Base-by-base conservation (phyloP, 2,888 invertebrate genomes). In the Monopis laevigella region DNA sequence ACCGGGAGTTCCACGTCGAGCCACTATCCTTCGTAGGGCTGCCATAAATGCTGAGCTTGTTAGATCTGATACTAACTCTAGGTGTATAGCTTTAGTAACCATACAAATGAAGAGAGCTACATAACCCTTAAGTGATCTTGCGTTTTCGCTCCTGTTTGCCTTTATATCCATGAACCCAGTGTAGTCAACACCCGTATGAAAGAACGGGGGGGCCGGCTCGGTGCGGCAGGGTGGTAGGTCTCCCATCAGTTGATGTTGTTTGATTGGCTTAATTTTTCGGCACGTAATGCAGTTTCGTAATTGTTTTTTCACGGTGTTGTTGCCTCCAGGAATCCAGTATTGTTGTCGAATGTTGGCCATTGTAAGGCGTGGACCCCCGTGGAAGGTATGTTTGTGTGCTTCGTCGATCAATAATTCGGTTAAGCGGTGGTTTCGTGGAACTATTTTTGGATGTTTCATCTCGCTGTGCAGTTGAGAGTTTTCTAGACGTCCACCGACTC, bases 61-160 rank as follows among this genome's bases (percentile, higher is more conserved):
- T 1, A 56, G 38, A 21, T 56, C 55, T 1, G 50, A 52, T 0
- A 54, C 56, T 1, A 54, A 27, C 36, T 55, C 56, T 7, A 58
- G 14, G 21, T 55, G 54, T 5, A 56, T 43, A 6, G 51, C 52
- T 34, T 53, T 54, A 6, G 51, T 53, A 1, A 41, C 48, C 51
- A 47, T 32, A 12, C 47, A 51, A 7, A 48, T 28, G 16, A 48
- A 56, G 0, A 55, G 46, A 1, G 48, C 49, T 1, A 53, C 43
- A 40, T 53, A 52, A n/a, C 49, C 51, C 16, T 49, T 46, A 2
- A 39, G 14, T 29, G 41, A 34, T n/a, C 38, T 45, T 4, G 47
- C 35, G 2, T 49, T 48, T 17, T 50, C 43, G 7, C 47, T 46
- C 36, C 45, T 51, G 39, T 41, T 51, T 14, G 30, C 8, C 11